Evolutionary conservation across 2,888 invertebrate species (phyloP).

Genomic region (Steinernema scapterisci): DNA sequence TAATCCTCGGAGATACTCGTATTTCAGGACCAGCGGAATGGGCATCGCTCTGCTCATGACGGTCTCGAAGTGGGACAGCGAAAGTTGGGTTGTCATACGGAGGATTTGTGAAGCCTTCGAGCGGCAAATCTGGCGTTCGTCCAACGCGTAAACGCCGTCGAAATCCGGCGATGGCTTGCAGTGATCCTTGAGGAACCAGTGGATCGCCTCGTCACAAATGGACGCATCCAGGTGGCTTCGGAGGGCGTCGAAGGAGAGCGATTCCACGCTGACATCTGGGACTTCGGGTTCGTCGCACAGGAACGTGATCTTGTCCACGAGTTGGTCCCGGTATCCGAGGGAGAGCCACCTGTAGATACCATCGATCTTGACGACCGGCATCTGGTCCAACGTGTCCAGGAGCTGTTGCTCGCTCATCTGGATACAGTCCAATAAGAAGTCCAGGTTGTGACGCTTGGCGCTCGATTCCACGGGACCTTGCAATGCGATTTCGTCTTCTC

Average conservation of each 20-base stretch:
- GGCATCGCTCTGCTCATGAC: neutral
- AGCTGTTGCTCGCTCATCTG: constrained; percentile 26
- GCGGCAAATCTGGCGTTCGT: constrained; percentile 5
- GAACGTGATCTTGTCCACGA: neutral
- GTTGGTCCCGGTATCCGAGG: neutral
- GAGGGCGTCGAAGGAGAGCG: neutral
- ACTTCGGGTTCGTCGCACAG: neutral
- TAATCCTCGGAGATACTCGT: constrained; percentile 18
- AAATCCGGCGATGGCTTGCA: neutral
- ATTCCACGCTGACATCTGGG: constrained; percentile 1
- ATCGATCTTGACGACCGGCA: neutral
- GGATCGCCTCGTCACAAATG: constrained; percentile 14
- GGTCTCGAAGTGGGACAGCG: neutral
- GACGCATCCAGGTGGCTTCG: neutral
- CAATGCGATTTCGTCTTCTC: constrained; percentile 16
- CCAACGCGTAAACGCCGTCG: neutral
- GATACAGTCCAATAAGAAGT: neutral
- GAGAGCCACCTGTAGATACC: constrained; percentile 22
- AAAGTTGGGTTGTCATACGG: neutral
- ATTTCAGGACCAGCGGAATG: neutral
- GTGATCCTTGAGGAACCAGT: constrained; percentile 7
- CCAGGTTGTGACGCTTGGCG: neutral
- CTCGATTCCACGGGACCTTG: neutral
- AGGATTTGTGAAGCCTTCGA: constrained; percentile 15
- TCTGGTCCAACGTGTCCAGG: neutral